Evolutionary conservation across 1,140 invertebrate species (phyloP), one percentile per base, ranked within the genome.

Genomic region (Drosophila mauritiana): DNA sequence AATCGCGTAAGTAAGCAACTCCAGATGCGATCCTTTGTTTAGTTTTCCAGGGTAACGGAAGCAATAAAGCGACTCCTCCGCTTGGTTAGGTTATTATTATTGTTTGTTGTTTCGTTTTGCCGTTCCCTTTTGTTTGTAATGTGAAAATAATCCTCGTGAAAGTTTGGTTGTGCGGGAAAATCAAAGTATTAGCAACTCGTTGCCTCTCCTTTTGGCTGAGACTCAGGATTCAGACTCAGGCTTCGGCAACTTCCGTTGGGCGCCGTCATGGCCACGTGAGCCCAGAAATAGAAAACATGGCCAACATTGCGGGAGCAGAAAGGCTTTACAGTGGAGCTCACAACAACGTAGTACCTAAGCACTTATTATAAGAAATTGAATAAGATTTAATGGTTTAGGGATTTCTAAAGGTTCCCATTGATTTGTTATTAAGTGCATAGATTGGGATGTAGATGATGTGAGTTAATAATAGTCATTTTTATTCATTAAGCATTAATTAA

Each of bases 111-210:
- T 64, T 78, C 69, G 54, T 72, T 69, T 81, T 48, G 78, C 58
- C 51, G 56, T 49, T 62, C 51, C 78, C 73, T 64, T 78, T 86
- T 88, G 83, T 79, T 88, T 88, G 79, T 82, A 82, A 86, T 82
- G 78, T 76, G 83, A 82, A 86, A 88, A 88, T 86, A 88, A 86
- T 88, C 79, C 79, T 76, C 65, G 63, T 74, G 70, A 73, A 69
- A 77, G 79, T 69, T 82, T 78, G 40, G 69, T 76, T 62, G 57
- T 81, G 72, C 52, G 55, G 76, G 56, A 85, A 85, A 86, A 85
- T 78, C 77, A 88, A 88, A 88, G 84, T 89, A 80, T 86, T 79
- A 86, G 59, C 70, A 76, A 46, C 67, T 45, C 51, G 11, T 49
- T 57, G 67, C 43, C 42, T 48, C 67, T 46, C 36, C 25, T 40